A percentile compares a stretch with the other conserved stretches of the same genome.
Conservation (phyloP, 2,113 vertebrate genomes). For the Mola mola region DNA sequence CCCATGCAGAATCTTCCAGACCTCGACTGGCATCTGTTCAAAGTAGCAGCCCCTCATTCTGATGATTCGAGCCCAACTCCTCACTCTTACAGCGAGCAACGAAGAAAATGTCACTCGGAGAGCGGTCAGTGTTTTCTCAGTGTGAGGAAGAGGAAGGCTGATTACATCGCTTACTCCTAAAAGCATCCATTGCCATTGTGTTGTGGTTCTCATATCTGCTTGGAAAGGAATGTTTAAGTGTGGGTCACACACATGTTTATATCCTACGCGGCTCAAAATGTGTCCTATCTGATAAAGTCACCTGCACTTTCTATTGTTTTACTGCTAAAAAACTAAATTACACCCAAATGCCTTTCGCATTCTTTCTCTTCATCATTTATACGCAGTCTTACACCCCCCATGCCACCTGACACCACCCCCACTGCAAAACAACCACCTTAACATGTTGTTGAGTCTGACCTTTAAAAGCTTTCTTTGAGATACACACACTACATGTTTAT, state of each 20-base stretch:
- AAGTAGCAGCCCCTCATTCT: slow-evolving; percentile 39
- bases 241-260: slow-evolving; percentile 47
- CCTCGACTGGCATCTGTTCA: slow-evolving; percentile 39
- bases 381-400: neutral
- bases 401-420: no score
- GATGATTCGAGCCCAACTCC: slow-evolving; percentile 66
- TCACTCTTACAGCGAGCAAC: slow-evolving; percentile 34
- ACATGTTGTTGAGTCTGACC: no score
- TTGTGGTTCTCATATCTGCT: slow-evolving; percentile 41
- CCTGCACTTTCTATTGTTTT: slow-evolving; percentile 56
- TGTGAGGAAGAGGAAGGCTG: slow-evolving; percentile 60
- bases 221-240: slow-evolving; percentile 51
- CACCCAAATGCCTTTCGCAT: slow-evolving; percentile 33
- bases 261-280: slow-evolving; percentile 43
- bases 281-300: slow-evolving; percentile 50
- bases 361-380: slow-evolving; percentile 35
- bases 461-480: no score
- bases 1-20: slow-evolving; percentile 53
- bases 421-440: no score
- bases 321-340: slow-evolving; percentile 37
- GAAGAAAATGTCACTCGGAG: slow-evolving; percentile 32
- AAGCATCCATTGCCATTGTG: slow-evolving; percentile 57
- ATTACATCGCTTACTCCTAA: slow-evolving; percentile 61
- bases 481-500: no score
- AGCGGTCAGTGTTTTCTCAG: slow-evolving; percentile 59